Evolutionary conservation across 2,113 vertebrate genomes (phyloP).

Genomic region (Hippoglossus stenolepis): DNA sequence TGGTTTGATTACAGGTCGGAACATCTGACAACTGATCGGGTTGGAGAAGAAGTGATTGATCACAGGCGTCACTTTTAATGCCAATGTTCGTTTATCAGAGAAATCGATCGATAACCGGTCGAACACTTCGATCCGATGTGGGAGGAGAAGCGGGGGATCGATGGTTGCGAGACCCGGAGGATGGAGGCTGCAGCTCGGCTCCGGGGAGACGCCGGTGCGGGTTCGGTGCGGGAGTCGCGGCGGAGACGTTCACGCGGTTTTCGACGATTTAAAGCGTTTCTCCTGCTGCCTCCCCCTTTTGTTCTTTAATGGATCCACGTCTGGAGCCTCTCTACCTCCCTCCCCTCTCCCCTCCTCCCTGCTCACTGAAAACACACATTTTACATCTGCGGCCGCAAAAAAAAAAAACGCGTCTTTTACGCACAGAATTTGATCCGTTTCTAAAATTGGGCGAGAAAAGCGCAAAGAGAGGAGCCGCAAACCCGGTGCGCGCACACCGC

Average conservation of each 20-base stretch:
- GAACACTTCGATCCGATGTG: neutral
- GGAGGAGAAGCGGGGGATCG: neutral
- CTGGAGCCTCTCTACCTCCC: constrained; percentile 62
- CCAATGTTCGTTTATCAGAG: neutral
- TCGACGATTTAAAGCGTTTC: constrained; percentile 21
- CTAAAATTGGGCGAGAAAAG: neutral
- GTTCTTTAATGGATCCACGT: constrained; percentile 78
- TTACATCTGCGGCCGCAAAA: neutral
- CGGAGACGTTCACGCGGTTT: neutral
- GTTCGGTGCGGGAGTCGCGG: neutral
- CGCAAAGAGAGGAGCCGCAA: neutral
- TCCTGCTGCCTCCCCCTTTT: constrained; percentile 60
- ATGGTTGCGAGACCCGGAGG: neutral
- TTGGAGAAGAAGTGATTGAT: neutral
- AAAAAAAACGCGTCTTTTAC: constrained; percentile 20
- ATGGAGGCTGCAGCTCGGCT: neutral
- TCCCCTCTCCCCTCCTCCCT: constrained; percentile 24
- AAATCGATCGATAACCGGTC: neutral
- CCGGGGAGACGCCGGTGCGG: neutral
- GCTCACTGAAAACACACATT: constrained; percentile 43
- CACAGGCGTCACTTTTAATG: neutral
- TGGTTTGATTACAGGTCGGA: neutral
- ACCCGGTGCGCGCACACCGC: neutral
- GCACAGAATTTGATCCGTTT: neutral
- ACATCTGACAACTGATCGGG: neutral